phyloP scores from a whole-genome alignment of 1,140 invertebrate species.

The Drosophila arawakana region DNA sequence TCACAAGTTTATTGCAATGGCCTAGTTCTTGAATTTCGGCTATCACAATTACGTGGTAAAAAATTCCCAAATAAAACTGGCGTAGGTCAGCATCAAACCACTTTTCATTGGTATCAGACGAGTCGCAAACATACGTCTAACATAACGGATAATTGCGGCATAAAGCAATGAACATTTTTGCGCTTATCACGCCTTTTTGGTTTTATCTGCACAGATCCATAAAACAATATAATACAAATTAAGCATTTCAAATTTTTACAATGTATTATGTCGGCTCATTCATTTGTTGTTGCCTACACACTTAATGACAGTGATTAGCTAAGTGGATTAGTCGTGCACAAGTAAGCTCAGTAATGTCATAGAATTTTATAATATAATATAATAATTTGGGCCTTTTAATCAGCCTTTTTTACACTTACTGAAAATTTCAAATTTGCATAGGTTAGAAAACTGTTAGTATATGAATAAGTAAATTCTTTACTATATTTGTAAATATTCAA shows the following conservation, averaged over 20 bases:
- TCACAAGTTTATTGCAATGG: slow-evolving; percentile 36
- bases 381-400: background rate
- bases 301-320: slow-evolving; percentile 1
- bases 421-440: background rate
- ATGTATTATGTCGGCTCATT: slow-evolving; percentile 9
- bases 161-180: slow-evolving; percentile 23
- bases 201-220: slow-evolving; percentile 30
- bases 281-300: slow-evolving; percentile 5
- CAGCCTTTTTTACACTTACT: no score
- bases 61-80: slow-evolving; percentile 39
- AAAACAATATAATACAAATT: slow-evolving; percentile 31
- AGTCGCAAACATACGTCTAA: background rate
- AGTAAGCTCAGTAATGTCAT: background rate
- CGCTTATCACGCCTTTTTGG: slow-evolving; percentile 31
- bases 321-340: slow-evolving; percentile 34
- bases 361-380: background rate
- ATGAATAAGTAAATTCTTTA: no score
- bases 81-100: slow-evolving; percentile 70
- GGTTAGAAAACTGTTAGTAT: no score
- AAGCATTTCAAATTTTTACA: slow-evolving; percentile 24
- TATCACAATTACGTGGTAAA: slow-evolving; percentile 3
- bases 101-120: slow-evolving; percentile 35
- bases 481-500: no score
- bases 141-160: slow-evolving; percentile 20
- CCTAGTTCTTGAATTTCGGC: slow-evolving; percentile 31